Evolutionary conservation across 2,113 vertebrate genomes (phyloP), one percentile per base, ranked within the genome.

Genomic region (Rissa tridactyla): DNA sequence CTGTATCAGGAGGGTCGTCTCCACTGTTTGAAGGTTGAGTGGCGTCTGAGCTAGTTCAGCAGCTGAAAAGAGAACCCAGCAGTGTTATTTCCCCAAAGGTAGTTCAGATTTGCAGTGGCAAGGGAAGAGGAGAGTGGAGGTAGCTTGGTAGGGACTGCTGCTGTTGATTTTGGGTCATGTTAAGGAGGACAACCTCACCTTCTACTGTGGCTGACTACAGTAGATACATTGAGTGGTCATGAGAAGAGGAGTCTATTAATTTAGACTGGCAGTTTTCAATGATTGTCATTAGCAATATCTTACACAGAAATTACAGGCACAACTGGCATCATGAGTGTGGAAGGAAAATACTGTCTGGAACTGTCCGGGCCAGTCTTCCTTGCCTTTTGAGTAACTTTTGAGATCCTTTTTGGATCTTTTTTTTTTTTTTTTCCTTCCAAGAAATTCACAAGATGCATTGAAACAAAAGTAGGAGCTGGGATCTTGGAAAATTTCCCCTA

Each of bases 191-290:
- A 76, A 44, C 16, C 8, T 57, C 46, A 32, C 5, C 40, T 82
- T 8, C 10, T 61, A 0, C 6, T 61, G 26, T 15, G 17, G 29
- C 23, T 4, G 3, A 26, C 14, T 58, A 25, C 34, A 8, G 4
- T 12, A 61, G 66, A 30, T 82, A 13, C 19, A 58, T 4, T 42
- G 30, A 93, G n/a, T 19, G 15, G 11, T 70, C 40, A 66, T 46
- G 32, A 86, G 46, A 77, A 84, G 22, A 76, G 57, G 11, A 46
- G 16, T 34, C 32, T 66, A 15, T 46, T 62, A 69, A 73, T 51
- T 66, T 40, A 73, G 51, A 62, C 27, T 54, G 69, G 40, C 47
- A 64, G 23, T 40, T 84, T 79, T 84, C 88, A 92, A 38, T 54
- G 2, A 72, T 49, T 76, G 36, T 52, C 32, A n/a, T 82, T 34